phyloP scores from a whole-genome alignment of 2,888 invertebrate genomes.

The Tanaodytes sp. region DNA sequence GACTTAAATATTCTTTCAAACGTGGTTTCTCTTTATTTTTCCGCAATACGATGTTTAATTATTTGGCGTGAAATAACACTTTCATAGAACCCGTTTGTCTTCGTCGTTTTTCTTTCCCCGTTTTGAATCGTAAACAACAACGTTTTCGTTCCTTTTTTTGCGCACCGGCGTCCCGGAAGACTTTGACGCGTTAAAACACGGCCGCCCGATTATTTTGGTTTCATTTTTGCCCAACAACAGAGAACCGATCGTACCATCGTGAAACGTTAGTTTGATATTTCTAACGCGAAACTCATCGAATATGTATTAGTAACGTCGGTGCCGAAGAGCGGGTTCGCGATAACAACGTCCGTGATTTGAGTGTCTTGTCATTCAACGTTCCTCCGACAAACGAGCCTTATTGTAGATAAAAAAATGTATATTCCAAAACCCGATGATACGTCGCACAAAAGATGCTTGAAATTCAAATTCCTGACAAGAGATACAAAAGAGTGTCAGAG shows the following conservation, averaged over 20 bases:
- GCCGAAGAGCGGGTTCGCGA: conserved; percentile 21
- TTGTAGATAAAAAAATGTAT: conserved; percentile 9
- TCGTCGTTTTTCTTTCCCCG: too few relatives aligned
- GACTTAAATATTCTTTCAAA: too few relatives aligned
- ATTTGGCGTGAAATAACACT: too few relatives aligned
- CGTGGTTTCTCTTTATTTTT: too few relatives aligned
- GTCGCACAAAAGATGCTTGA: conserved; percentile 23
- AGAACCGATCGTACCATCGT: conserved; percentile 13
- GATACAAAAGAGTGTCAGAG: conserved; percentile 10
- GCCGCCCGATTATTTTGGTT: conserved; percentile 26
- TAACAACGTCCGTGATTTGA: conserved; percentile 42
- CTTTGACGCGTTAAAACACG: not conserved
- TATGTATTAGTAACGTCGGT: conserved; percentile 39
- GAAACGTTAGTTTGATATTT: conserved; percentile 29
- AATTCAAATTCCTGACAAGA: conserved; percentile 24
- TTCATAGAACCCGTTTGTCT: too few relatives aligned
- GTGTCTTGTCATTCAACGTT: conserved; percentile 41
- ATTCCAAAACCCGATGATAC: conserved; percentile 15
- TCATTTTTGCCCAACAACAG: conserved; percentile 30
- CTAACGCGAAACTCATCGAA: conserved; percentile 40
- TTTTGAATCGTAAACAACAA: too few relatives aligned
- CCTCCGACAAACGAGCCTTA: conserved; percentile 22
- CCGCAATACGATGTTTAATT: too few relatives aligned
- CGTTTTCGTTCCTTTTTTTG: too few relatives aligned
- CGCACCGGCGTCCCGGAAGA: too few relatives aligned